Conservation (phyloP, 1,140 invertebrate genomes). For the Panagrolaimus sp. region DNA sequence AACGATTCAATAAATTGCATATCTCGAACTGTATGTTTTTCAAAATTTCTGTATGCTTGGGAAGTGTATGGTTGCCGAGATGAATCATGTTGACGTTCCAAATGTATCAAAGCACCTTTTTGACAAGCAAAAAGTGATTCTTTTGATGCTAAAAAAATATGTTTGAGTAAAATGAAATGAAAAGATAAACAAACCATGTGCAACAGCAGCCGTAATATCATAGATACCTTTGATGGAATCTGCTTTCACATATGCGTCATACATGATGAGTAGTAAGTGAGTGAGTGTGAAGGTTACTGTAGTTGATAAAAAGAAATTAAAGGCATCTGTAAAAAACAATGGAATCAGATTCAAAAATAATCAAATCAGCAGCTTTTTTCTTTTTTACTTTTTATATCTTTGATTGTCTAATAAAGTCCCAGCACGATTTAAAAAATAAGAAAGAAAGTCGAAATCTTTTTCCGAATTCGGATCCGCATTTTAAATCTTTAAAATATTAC, state of each 20-base stretch:
- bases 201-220: neutral
- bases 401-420: too few species aligned
- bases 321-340: too few species aligned
- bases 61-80: neutral
- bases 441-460: too few species aligned
- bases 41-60: neutral
- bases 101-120: neutral
- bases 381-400: too few species aligned
- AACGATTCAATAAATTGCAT: slow-evolving; percentile 6
- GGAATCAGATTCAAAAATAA: too few species aligned
- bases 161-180: neutral
- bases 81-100: neutral
- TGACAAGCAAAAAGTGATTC: neutral
- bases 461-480: too few species aligned
- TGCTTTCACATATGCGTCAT: neutral
- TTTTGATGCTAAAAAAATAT: neutral
- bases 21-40: slow-evolving; percentile 5
- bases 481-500: too few species aligned
- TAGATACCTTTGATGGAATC: neutral
- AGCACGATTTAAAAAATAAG: too few species aligned
- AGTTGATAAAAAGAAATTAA: too few species aligned
- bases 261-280: neutral
- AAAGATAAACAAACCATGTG: slow-evolving; percentile 3
- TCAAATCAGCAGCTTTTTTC: too few species aligned
- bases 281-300: neutral